Conservation (phyloP, 2,888 invertebrate genomes). For the Acutogordius australiensis region DNA sequence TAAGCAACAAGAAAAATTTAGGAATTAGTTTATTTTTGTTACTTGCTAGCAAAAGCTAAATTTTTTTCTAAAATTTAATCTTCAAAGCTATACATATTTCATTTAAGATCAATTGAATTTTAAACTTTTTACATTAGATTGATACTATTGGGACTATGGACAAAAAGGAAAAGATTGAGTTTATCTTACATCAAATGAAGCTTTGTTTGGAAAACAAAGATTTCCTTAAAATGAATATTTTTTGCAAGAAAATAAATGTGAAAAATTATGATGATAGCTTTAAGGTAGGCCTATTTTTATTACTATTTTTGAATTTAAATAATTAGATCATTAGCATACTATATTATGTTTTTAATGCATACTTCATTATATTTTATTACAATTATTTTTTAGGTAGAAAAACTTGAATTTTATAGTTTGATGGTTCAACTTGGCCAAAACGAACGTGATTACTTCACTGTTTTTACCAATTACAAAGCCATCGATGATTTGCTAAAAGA, state of each 20-base stretch:
- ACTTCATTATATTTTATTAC: too few relatives aligned
- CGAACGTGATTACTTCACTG: conserved; percentile 60
- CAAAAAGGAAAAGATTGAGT: conserved; percentile 68
- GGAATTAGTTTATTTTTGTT: too few relatives aligned
- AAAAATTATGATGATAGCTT: conserved; percentile 48
- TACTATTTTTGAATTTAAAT: conserved; percentile 13
- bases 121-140: too few relatives aligned
- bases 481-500: conserved; percentile 48
- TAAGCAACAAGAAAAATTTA: too few relatives aligned
- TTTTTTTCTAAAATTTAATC: too few relatives aligned
- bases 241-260: conserved; percentile 84
- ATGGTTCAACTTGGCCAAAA: conserved; percentile 89
- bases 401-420: conserved; percentile 41
- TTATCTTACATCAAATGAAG: conserved; percentile 92
- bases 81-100: too few relatives aligned
- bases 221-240: conserved; percentile 82
- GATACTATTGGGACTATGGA: conserved; percentile 99
- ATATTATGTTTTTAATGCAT: not conserved
- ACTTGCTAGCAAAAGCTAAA: too few relatives aligned
- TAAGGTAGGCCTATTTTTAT: conserved; percentile 32
- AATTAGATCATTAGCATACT: too few relatives aligned
- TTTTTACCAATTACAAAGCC: conserved; percentile 79
- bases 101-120: too few relatives aligned
- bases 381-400: conserved; percentile 34
- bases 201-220: conserved; percentile 76